Percentiles rank a stretch among this genome's conserved stretches.
phyloP scores from a whole-genome alignment of 2,888 invertebrate genomes.

The Augiades crinisus region DNA sequence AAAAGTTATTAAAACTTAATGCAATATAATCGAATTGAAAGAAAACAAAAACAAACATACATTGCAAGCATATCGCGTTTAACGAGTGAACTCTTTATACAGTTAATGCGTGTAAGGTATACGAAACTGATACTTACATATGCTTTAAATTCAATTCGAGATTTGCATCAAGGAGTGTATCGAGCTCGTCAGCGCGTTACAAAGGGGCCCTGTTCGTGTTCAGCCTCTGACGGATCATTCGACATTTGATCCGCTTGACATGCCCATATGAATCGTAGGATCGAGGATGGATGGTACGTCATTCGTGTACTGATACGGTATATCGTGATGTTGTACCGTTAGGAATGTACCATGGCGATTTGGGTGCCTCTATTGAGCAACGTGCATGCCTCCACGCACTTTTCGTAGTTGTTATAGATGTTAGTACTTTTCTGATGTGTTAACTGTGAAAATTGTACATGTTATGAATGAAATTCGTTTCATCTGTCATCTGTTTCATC shows the following conservation, averaged over 20 bases:
- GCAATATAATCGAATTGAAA: too few relatives aligned
- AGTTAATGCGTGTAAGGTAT: background rate
- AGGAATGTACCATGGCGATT: constrained; percentile 42
- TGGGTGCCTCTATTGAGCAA: constrained; percentile 23
- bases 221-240: constrained; percentile 43
- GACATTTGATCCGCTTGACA: constrained; percentile 65
- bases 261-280: constrained; percentile 50
- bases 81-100: background rate
- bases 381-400: too few relatives aligned
- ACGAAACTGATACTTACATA: constrained; percentile 8
- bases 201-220: constrained; percentile 61
- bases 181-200: constrained; percentile 35
- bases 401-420: too few relatives aligned
- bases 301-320: constrained; percentile 61
- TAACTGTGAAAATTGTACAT: too few relatives aligned
- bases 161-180: constrained; percentile 18
- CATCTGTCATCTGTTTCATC: too few relatives aligned
- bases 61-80: too few relatives aligned
- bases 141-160: constrained; percentile 19
- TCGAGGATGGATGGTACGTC: constrained; percentile 49
- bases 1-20: too few relatives aligned
- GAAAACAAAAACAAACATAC: too few relatives aligned
- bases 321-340: constrained; percentile 54
- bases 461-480: too few relatives aligned
- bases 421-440: too few relatives aligned